Conservation (phyloP, 2,797 vertebrate species). For the Girardinus metallicus region DNA sequence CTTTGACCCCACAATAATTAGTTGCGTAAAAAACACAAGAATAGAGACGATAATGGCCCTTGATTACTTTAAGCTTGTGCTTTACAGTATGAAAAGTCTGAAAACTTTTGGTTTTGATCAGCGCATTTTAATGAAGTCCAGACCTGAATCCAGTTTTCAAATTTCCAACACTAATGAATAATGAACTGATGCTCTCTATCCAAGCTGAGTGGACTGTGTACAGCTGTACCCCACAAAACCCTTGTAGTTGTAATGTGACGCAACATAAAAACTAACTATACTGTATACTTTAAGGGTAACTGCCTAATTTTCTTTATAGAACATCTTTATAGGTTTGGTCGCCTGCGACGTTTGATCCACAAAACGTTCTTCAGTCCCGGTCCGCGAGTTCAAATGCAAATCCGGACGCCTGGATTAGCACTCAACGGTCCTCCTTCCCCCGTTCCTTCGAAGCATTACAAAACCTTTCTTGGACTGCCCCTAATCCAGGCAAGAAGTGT, state of each 20-base stretch:
- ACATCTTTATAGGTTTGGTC: constrained; percentile 3
- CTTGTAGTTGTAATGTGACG: not conserved
- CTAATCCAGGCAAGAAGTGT: constrained; percentile 69
- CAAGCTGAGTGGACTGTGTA: not conserved
- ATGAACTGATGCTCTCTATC: not conserved
- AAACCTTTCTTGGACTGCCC: constrained; percentile 68
- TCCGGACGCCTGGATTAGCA: constrained; percentile 67
- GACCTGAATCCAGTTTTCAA: not conserved
- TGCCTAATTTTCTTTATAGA: not conserved
- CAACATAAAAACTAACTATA: not conserved
- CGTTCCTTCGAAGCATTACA: constrained; percentile 51
- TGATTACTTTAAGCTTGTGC: not conserved
- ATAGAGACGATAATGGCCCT: too few relatives aligned
- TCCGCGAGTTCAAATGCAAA: constrained; percentile 60
- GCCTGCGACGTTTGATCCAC: not conserved
- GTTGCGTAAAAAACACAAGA: not conserved
- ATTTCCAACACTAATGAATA: not conserved
- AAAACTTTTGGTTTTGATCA: too few relatives aligned
- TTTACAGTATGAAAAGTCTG: not conserved
- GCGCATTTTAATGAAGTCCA: not conserved
- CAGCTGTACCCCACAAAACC: not conserved
- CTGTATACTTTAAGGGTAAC: not conserved
- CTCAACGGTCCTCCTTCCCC: not conserved
- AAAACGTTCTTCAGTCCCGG: constrained; percentile 30
- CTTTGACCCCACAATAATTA: not conserved